Evolutionary conservation across 2,888 invertebrate species (phyloP).

Genomic region (Brachyopa scutellaris): DNA sequence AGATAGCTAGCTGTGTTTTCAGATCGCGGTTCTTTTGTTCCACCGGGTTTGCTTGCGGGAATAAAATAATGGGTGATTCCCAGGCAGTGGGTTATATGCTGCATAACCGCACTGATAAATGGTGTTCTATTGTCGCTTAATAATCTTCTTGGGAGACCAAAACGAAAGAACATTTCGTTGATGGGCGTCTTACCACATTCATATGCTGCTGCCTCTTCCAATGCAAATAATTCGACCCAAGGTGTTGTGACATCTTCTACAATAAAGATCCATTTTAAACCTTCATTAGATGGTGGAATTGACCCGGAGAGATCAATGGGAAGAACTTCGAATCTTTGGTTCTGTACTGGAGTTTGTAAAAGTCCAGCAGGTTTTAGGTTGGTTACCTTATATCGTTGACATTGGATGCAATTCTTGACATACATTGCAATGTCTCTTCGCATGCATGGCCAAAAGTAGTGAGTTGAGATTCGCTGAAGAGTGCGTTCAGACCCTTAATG

Average conservation of each 20-base stretch:
- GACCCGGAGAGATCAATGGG: constrained; percentile 69
- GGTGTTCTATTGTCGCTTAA: constrained; percentile 77
- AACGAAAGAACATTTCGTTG: constrained; percentile 77
- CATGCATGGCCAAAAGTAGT: too few relatives aligned
- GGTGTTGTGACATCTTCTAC: constrained; percentile 74
- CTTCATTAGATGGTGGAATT: constrained; percentile 49
- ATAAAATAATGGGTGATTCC: constrained; percentile 63
- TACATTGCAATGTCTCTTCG: too few relatives aligned
- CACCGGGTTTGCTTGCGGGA: constrained; percentile 70
- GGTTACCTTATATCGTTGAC: too few relatives aligned
- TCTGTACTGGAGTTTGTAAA: constrained; percentile 56
- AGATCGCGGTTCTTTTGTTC: constrained; percentile 62
- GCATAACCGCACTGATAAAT: constrained; percentile 77
- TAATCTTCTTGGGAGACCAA: constrained; percentile 76
- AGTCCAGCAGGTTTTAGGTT: constrained; percentile 69
- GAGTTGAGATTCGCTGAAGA: too few relatives aligned
- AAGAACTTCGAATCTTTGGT: constrained; percentile 66
- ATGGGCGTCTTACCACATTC: constrained; percentile 74
- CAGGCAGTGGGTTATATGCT: constrained; percentile 73
- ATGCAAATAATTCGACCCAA: constrained; percentile 76
- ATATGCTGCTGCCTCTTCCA: constrained; percentile 74
- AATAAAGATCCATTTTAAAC: constrained; percentile 74
- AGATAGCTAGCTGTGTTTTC: constrained; percentile 32
- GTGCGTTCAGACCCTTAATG: too few relatives aligned
- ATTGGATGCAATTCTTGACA: too few relatives aligned